These are phyloP conservation scores for Trematomus bernacchii DNA, from an alignment of 2,797 vertebrate genomes.

Conservation along the genomic window DNA sequence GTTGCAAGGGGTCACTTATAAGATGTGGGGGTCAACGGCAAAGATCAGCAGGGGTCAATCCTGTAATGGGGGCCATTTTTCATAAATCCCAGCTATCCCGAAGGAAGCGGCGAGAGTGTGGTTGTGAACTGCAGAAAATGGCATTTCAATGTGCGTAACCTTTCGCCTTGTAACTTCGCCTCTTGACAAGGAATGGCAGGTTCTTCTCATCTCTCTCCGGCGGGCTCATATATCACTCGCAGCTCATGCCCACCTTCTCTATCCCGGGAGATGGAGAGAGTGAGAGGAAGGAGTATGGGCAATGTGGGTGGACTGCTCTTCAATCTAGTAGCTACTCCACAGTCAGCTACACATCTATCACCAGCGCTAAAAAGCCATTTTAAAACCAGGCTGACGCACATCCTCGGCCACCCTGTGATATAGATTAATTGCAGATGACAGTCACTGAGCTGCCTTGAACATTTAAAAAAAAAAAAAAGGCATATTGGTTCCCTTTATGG, in stretches of 20 bases:
- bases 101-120: conserved; percentile 49
- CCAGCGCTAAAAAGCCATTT: conserved; percentile 60
- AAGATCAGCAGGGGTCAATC: conserved; percentile 69
- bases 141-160: conserved; percentile 79
- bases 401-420: conserved; percentile 26
- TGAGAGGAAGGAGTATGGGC: conserved; percentile 43
- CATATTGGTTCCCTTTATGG: conserved; percentile 33
- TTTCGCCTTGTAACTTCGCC: conserved; percentile 61
- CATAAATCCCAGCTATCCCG: conserved; percentile 39
- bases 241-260: conserved; percentile 52
- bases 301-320: conserved; percentile 63
- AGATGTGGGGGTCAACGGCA: conserved; percentile 67
- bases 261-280: conserved; percentile 59
- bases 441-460: conserved; percentile 38
- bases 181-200: conserved; percentile 77
- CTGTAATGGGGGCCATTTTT: conserved; percentile 82
- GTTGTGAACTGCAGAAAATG: conserved; percentile 73
- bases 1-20: conserved; percentile 54
- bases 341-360: conserved; percentile 75
- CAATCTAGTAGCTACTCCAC: conserved; percentile 72
- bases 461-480: conserved; percentile 30
- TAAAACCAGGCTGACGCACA: conserved; percentile 59
- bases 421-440: conserved; percentile 54
- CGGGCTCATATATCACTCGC: conserved; percentile 76
- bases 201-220: conserved; percentile 77